phyloP scores from a whole-genome alignment of 2,888 invertebrate genomes.

The Phrixothrix hirtus region DNA sequence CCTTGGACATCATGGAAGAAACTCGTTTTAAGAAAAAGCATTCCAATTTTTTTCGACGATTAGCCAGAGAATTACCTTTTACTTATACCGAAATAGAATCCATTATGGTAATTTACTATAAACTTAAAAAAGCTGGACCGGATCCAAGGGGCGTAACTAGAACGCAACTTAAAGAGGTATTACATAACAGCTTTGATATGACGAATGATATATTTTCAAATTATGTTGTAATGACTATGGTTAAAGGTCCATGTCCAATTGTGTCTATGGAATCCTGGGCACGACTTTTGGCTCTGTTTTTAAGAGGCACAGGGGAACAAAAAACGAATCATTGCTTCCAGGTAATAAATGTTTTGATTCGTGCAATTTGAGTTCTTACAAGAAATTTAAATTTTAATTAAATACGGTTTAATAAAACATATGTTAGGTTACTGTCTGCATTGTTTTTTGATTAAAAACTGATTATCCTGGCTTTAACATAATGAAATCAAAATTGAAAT shows the following conservation, averaged over 20 bases:
- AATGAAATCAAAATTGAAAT: too few relatives aligned
- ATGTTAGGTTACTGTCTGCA: too few relatives aligned
- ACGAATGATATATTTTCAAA: constrained; percentile 71
- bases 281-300: constrained; percentile 67
- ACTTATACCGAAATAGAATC: constrained; percentile 64
- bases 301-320: constrained; percentile 70
- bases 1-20: constrained; percentile 68
- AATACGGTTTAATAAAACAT: too few relatives aligned
- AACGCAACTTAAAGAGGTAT: constrained; percentile 65
- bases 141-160: constrained; percentile 53
- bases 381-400: too few relatives aligned
- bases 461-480: too few relatives aligned
- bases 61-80: constrained; percentile 64
- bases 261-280: constrained; percentile 65
- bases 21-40: constrained; percentile 67
- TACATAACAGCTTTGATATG: constrained; percentile 70
- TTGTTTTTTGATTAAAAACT: too few relatives aligned
- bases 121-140: constrained; percentile 55
- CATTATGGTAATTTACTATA: constrained; percentile 59
- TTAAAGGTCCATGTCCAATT: constrained; percentile 58
- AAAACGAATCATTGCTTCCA: too few relatives aligned
- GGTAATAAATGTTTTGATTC: too few relatives aligned
- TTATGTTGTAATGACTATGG: constrained; percentile 64
- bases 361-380: too few relatives aligned
- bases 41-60: constrained; percentile 59